Conservation (phyloP, 2,888 invertebrate genomes). For the Loripinus fragilis region DNA sequence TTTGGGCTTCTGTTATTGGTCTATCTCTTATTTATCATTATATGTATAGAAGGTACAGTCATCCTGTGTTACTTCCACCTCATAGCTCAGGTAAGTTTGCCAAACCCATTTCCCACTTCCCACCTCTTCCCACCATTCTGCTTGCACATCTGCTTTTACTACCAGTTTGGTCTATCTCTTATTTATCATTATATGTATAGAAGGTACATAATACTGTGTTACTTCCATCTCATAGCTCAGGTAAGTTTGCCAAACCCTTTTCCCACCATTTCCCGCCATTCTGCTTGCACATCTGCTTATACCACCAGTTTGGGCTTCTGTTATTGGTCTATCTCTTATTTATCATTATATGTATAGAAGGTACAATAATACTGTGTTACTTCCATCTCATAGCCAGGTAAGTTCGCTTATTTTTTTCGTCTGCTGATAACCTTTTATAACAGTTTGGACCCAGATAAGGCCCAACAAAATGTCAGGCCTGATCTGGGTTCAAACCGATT, state of each 20-base stretch:
- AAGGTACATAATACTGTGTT: slow-evolving; percentile 98
- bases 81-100: slow-evolving; percentile 92
- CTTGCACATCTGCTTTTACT: too few relatives aligned
- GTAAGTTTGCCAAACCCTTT: too few relatives aligned
- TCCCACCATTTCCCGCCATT: too few relatives aligned
- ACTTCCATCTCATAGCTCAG: slow-evolving; percentile 99
- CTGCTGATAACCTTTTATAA: too few relatives aligned
- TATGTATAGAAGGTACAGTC: slow-evolving; percentile 99
- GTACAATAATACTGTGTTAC: slow-evolving; percentile 98
- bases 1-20: slow-evolving; percentile 99
- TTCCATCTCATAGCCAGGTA: slow-evolving; percentile 99
- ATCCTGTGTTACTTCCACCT: slow-evolving; percentile 99
- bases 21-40: slow-evolving; percentile 97
- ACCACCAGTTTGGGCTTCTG: slow-evolving; percentile 99
- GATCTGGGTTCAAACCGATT: too few relatives aligned
- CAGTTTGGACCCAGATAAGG: too few relatives aligned
- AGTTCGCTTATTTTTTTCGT: too few relatives aligned
- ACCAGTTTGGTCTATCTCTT: slow-evolving; percentile 99
- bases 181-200: slow-evolving; percentile 98
- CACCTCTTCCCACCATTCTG: too few relatives aligned
- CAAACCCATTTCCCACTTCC: too few relatives aligned
- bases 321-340: slow-evolving; percentile 98
- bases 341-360: slow-evolving; percentile 98
- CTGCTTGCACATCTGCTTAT: too few relatives aligned
- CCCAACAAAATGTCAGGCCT: too few relatives aligned